Conservation (phyloP, 2,888 invertebrate species). For the Caenorhabditis sp. region DNA sequence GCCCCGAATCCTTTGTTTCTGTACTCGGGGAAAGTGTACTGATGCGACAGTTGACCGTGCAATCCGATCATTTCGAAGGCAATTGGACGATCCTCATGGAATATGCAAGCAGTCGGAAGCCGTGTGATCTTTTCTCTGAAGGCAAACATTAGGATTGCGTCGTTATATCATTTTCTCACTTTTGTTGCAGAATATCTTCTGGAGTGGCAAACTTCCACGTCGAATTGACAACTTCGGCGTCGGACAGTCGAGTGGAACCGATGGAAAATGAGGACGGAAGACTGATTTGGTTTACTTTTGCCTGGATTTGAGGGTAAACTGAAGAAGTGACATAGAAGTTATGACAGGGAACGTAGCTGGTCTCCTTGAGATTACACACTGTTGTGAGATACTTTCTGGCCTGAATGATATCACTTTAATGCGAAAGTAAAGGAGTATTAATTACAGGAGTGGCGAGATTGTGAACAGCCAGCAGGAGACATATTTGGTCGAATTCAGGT, state of each 20-base stretch:
- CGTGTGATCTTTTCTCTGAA: slow-evolving; percentile 40
- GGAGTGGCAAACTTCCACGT: slow-evolving; percentile 50
- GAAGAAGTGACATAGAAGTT: slow-evolving; percentile 14
- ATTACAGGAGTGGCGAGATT: slow-evolving; percentile 1
- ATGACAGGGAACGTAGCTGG: slow-evolving; percentile 2
- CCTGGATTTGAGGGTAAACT: slow-evolving; percentile 17
- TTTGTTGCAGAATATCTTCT: slow-evolving; percentile 39
- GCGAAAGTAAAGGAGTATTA: neutral
- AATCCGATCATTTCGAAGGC: slow-evolving; percentile 53
- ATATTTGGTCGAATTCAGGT: slow-evolving; percentile 11
- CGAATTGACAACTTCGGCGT: slow-evolving; percentile 30
- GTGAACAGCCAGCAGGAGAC: slow-evolving; percentile 3
- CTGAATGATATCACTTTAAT: neutral
- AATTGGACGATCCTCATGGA: slow-evolving; percentile 21
- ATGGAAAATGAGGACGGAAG: slow-evolving; percentile 17
- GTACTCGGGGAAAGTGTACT: slow-evolving; percentile 48
- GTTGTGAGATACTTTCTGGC: slow-evolving; percentile 4
- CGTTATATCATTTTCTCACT: slow-evolving; percentile 26
- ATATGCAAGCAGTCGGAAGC: slow-evolving; percentile 44
- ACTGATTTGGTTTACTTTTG: slow-evolving; percentile 8
- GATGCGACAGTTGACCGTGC: slow-evolving; percentile 45
- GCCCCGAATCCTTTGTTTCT: slow-evolving; percentile 39
- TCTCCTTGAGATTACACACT: slow-evolving; percentile 12
- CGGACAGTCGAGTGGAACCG: slow-evolving; percentile 27
- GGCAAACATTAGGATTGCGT: slow-evolving; percentile 12